These are phyloP conservation scores for Epizoanthus illoricatus DNA, from an alignment of 92 coral and sea anemone genomes.

Conservation along the genomic window DNA sequence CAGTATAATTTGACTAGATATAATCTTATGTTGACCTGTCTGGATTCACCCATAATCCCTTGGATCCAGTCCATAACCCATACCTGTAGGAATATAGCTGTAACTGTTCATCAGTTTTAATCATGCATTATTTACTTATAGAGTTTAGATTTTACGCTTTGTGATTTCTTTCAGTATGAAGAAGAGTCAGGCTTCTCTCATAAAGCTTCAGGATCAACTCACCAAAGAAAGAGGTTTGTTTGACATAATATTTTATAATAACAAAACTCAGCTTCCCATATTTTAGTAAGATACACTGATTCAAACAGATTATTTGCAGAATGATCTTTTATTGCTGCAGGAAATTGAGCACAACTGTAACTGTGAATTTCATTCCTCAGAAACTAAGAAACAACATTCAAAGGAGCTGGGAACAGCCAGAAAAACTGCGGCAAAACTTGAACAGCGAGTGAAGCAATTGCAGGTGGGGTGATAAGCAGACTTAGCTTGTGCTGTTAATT, in stretches of 20 bases:
- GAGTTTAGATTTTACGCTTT: neutral
- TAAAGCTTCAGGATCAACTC: slow-evolving; percentile 64
- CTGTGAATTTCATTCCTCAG: slow-evolving; percentile 22
- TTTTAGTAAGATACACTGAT: neutral
- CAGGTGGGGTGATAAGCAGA: slow-evolving; percentile 21
- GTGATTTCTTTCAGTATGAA: slow-evolving; percentile 44
- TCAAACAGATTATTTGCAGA: neutral
- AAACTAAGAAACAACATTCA: slow-evolving; percentile 45
- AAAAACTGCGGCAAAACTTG: slow-evolving; percentile 44
- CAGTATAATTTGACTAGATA: too few relatives aligned
- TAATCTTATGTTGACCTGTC: too few relatives aligned
- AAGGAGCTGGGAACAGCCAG: slow-evolving; percentile 46
- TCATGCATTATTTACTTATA: too few relatives aligned
- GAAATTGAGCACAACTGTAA: too few relatives aligned
- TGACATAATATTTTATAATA: neutral
- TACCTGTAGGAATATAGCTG: too few relatives aligned
- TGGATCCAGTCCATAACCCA: too few relatives aligned
- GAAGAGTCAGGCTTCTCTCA: slow-evolving; percentile 46
- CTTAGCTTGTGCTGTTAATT: neutral
- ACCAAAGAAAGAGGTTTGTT: slow-evolving; percentile 46
- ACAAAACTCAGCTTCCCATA: neutral
- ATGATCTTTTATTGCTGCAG: neutral
- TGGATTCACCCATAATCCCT: too few relatives aligned
- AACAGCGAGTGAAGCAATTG: slow-evolving; percentile 43
- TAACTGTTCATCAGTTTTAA: too few relatives aligned